A percentile compares a stretch with the other conserved stretches of the same genome.
These are phyloP conservation scores for Pocillopora meandrina DNA, from an alignment of 92 coral and sea anemone species.

Conservation along the genomic window DNA sequence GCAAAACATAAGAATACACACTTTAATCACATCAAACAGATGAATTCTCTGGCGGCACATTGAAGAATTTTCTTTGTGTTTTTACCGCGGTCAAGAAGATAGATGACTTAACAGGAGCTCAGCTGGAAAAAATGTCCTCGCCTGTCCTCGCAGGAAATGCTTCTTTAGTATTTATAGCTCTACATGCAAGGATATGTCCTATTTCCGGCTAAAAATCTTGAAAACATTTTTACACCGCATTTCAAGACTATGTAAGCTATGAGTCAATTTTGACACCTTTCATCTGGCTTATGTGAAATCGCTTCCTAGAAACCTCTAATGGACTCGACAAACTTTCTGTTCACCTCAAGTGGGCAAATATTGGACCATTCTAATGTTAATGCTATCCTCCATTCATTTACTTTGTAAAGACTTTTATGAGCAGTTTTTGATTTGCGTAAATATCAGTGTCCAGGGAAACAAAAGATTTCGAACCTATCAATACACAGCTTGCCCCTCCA, in stretches of 20 bases:
- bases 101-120: slow-evolving; percentile 37
- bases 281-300: slow-evolving; percentile 55
- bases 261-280: slow-evolving; percentile 44
- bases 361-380: slow-evolving; percentile 83
- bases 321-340: slow-evolving; percentile 61
- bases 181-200: slow-evolving; percentile 55
- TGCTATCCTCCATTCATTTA: slow-evolving; percentile 52
- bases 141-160: slow-evolving; percentile 75
- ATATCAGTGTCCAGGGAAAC: slow-evolving; percentile 58
- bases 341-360: slow-evolving; percentile 68
- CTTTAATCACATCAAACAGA: slow-evolving; percentile 45
- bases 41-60: slow-evolving; percentile 29
- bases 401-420: slow-evolving; percentile 52
- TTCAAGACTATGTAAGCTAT: slow-evolving; percentile 63
- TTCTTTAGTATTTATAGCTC: slow-evolving; percentile 69
- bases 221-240: slow-evolving; percentile 41
- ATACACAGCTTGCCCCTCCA: slow-evolving; percentile 19
- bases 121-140: slow-evolving; percentile 48
- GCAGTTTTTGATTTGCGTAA: slow-evolving; percentile 36
- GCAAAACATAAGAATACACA: slow-evolving; percentile 30
- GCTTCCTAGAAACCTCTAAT: slow-evolving; percentile 52
- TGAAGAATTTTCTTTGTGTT: slow-evolving; percentile 24
- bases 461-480: slow-evolving; percentile 59
- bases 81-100: slow-evolving; percentile 44
- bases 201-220: slow-evolving; percentile 66